These are phyloP conservation scores for Heteractis magnifica DNA, from an alignment of 92 coral and sea anemone species.

Conservation along the genomic window DNA sequence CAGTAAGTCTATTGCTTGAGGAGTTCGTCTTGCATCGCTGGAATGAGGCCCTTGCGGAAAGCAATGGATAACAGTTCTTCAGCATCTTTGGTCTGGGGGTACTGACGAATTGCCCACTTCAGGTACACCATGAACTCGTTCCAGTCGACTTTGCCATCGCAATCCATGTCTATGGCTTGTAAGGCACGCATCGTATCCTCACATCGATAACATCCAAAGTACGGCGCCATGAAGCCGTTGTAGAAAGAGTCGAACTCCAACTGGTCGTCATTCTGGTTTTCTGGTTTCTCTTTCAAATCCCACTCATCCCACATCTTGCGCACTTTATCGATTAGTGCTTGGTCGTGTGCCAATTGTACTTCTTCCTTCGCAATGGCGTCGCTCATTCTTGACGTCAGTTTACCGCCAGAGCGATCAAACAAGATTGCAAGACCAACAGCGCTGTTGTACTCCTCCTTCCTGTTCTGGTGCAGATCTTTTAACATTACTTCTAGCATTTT, in stretches of 20 bases:
- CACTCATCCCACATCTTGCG: constrained; percentile 57
- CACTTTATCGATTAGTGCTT: constrained; percentile 33
- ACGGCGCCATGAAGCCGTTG: constrained; percentile 64
- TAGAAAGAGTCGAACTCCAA: constrained; percentile 58
- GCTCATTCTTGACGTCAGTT: constrained; percentile 28
- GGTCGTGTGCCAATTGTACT: constrained; percentile 20
- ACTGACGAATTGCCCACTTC: constrained; percentile 37
- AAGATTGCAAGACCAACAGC: constrained; percentile 43
- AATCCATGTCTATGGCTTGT: constrained; percentile 53
- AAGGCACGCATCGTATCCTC: constrained; percentile 38
- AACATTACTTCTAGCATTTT: constrained; percentile 43
- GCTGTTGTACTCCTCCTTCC: constrained; percentile 28
- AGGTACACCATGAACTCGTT: constrained; percentile 38
- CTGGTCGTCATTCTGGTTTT: constrained; percentile 33
- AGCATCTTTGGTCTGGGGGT: constrained; percentile 28
- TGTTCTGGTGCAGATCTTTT: constrained; percentile 38
- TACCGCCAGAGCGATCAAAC: constrained; percentile 50
- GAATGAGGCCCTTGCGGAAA: constrained; percentile 68
- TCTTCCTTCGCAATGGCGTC: constrained; percentile 27
- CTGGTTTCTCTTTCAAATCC: constrained; percentile 47
- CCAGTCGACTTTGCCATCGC: constrained; percentile 52
- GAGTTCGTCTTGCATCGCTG: constrained; percentile 79
- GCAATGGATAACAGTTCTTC: constrained; percentile 28
- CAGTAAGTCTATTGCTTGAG: constrained; percentile 1
- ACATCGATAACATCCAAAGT: constrained; percentile 56